A percentile compares a stretch with the other conserved stretches of the same genome.
These are phyloP conservation scores for Campoplex nolae DNA, from an alignment of 2,888 invertebrate genomes.

Conservation along the genomic window DNA sequence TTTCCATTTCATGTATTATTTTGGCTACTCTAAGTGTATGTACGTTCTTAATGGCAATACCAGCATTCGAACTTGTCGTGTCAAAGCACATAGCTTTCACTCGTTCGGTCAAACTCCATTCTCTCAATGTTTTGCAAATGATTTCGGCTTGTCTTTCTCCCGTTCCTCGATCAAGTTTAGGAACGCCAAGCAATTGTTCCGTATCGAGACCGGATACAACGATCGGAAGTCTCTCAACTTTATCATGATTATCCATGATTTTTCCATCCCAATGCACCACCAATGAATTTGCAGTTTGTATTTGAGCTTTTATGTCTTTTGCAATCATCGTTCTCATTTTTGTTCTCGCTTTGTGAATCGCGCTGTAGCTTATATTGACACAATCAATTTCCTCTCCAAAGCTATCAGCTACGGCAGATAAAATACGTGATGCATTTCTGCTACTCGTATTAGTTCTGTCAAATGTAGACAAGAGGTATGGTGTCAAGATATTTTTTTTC, in stretches of 20 bases:
- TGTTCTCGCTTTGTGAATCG: background rate
- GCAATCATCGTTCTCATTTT: background rate
- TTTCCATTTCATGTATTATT: background rate
- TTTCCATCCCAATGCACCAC: slow-evolving; percentile 69
- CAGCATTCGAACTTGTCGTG: background rate
- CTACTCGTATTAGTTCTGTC: slow-evolving; percentile 40
- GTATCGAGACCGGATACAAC: slow-evolving; percentile 48
- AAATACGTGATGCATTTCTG: slow-evolving; percentile 50
- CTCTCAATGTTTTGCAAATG: slow-evolving; percentile 54
- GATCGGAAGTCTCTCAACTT: slow-evolving; percentile 64
- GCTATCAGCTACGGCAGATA: slow-evolving; percentile 41
- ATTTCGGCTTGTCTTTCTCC: slow-evolving; percentile 62
- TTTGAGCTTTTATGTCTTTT: background rate
- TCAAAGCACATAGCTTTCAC: slow-evolving; percentile 22
- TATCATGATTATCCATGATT: slow-evolving; percentile 38
- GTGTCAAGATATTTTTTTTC: slow-evolving; percentile 36
- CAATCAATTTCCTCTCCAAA: slow-evolving; percentile 8
- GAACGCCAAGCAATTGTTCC: slow-evolving; percentile 67
- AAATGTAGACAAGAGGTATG: slow-evolving; percentile 31
- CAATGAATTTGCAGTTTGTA: slow-evolving; percentile 17
- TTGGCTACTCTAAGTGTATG: background rate
- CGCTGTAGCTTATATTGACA: slow-evolving; percentile 9
- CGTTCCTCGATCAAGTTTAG: slow-evolving; percentile 57
- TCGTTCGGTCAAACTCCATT: slow-evolving; percentile 57
- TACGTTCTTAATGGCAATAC: background rate